These are phyloP conservation scores for Megaleporinus macrocephalus DNA, from an alignment of 2,113 vertebrate genomes.

Conservation along the genomic window DNA sequence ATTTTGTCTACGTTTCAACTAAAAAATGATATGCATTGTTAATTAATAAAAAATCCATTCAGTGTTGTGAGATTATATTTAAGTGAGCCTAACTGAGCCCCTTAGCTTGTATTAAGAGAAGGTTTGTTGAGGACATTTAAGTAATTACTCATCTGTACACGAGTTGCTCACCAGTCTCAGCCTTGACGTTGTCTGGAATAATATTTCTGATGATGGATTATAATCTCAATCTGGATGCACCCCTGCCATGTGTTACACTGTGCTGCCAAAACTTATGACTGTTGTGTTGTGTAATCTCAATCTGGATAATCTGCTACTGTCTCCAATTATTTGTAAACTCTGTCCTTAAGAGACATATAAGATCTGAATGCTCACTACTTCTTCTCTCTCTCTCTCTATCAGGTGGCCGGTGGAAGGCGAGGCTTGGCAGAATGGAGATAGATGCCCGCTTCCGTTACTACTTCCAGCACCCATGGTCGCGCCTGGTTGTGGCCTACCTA, in stretches of 20 bases:
- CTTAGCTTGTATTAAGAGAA: not conserved
- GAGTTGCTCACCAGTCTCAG: not conserved
- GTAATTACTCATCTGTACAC: not conserved
- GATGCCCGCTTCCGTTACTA: conserved; percentile 93
- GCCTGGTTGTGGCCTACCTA: conserved; percentile 93
- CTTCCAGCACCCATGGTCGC: conserved; percentile 98
- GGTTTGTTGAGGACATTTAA: not conserved
- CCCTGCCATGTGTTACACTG: not conserved
- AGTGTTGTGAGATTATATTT: not conserved
- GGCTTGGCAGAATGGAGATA: conserved; percentile 84
- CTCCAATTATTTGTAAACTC: conserved; percentile 59
- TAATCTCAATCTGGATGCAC: not conserved
- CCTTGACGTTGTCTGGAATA: not conserved
- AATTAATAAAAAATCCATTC: too few relatives aligned
- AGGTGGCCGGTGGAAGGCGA: conserved; percentile 74
- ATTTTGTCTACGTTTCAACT: too few relatives aligned
- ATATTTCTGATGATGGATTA: not conserved
- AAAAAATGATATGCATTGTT: too few relatives aligned
- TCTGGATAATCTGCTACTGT: conserved; percentile 50
- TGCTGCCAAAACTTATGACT: not conserved
- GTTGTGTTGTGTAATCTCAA: conserved; percentile 50
- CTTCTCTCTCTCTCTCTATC: conserved; percentile 37
- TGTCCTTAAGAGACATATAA: conserved; percentile 31
- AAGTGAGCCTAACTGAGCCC: not conserved
- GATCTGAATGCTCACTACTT: not conserved